Evolutionary conservation across 1,140 invertebrate species (phyloP), one percentile per base, ranked within the genome.

Genomic region (Maniola jurtina): DNA sequence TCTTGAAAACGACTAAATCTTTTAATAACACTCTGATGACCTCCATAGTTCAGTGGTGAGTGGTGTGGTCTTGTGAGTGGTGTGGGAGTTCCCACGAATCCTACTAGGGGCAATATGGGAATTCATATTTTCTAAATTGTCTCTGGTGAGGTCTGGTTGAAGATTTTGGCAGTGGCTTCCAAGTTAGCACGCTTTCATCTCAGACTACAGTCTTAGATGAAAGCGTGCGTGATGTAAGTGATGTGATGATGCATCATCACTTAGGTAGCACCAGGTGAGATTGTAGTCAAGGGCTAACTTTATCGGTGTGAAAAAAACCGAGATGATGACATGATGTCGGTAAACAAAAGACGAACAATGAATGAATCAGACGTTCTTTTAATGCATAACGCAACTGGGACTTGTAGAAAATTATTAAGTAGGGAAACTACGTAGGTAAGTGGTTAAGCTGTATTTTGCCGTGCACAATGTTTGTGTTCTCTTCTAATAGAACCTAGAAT

Each of bases 341-440:
- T 45, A 50, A 50, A 16, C 16, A 34, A 55, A 16, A 55, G 16
- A n/a, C 47, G 35, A 52, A 65, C 45, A 16, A 59, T 47, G 33
- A 34, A 34, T 64, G 33, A 34, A 34, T 64, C 34, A 25, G 47
- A 36, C 34, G 61, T 4, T 55, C 14, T 61, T 36, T 25, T 36
- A 11, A 54, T 55, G 11, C 25, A 13, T 34, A 60, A 35, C 2
- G 16, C n/a, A 60, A 1, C 33, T 48, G 8, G 14, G 14, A 36
- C 42, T 54, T 58, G 52, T 61, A 65, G 64, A 67, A 71, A 67
- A 67, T 66, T 66, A 64, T 66, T 47, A 45, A 55, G 62, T 64
- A 64, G 56, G 50, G 50, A 66, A 71, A 67, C 61, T 66, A 61
- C 50, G 16, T 16, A 50, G 13, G 4, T 47, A 7, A 42, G 40